Evolutionary conservation across 1,140 invertebrate genomes (phyloP), one percentile per base, ranked within the genome.

Genomic region (Caenorhabditis tropicalis): DNA sequence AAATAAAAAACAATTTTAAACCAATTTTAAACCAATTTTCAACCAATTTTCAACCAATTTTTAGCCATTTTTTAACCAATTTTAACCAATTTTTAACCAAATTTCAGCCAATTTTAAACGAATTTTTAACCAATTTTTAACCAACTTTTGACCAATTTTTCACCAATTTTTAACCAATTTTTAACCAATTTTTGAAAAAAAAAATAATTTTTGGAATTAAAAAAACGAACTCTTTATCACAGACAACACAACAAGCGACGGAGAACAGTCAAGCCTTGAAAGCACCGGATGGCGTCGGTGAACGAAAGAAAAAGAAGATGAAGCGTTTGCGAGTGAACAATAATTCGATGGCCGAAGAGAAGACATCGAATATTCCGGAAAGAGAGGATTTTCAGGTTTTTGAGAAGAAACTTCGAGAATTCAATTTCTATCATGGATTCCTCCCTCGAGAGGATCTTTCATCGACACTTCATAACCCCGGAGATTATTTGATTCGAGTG

Each of bases 341-440:
- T n/a, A n/a, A n/a, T n/a, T 43, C 39, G 39, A 43, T 43, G 12
- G 39, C 39, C 39, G 39, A 43, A 12, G 39, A 43, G 39, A 43
- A 43, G 39, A n/a, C 24, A 7, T 56, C 51, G n/a, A 9, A 15
- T 27, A n/a, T 56, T 24, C 51, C 51, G 1, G 51, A 24, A n/a
- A n/a, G 51, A n/a, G 51, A 56, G 6, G 51, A 56, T 27, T 60
- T 60, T 36, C 58, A n/a, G 27, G 21, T n/a, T 60, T 65, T 65
- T 29, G 79, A 56, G 48, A 82, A 82, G 83, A 60, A 29, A 39
- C 79, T 85, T 9, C 29, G 46, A 12, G 79, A 81, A 16, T 36
- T 81, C 31, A 36, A 81, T 27, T 85, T 81, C 46, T 84, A 80
- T 33, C 83, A 84, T 43, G 83, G 83, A 31, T 79, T 84, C 31